phyloP scores from a whole-genome alignment of 1,140 invertebrate species.

The Argopecten irradians region DNA sequence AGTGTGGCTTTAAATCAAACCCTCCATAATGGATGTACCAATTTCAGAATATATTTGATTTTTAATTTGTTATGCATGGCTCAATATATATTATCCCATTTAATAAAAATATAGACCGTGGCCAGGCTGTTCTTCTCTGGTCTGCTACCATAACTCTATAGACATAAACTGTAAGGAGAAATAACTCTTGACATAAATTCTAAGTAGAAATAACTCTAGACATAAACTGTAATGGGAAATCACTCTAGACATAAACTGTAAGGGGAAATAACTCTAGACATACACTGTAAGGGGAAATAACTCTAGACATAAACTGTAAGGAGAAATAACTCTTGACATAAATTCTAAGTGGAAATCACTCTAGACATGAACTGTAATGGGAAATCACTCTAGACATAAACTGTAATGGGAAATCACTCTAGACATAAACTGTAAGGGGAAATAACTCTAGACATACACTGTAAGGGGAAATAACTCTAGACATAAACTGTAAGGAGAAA shows the following conservation, averaged over 20 bases:
- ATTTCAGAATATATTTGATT: too few species aligned
- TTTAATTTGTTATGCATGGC: too few species aligned
- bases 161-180: constrained; percentile 41
- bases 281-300: constrained; percentile 46
- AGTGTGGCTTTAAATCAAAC: too few species aligned
- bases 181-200: background rate
- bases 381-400: background rate
- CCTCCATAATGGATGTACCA: too few species aligned
- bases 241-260: constrained; percentile 54
- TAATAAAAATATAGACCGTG: too few species aligned
- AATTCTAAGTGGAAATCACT: too few species aligned
- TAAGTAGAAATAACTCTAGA: constrained; percentile 28
- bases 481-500: constrained; percentile 40
- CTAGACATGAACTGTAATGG: constrained; percentile 47
- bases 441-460: background rate
- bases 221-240: constrained; percentile 33
- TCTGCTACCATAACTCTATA: too few species aligned
- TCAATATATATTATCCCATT: too few species aligned
- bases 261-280: background rate
- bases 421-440: constrained; percentile 43
- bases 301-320: constrained; percentile 50
- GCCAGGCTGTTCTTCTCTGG: too few species aligned
- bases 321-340: background rate
- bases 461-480: constrained; percentile 55
- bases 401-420: constrained; percentile 53